phyloP scores from a whole-genome alignment of 2,888 invertebrate genomes.

The Isoperla grammatica region DNA sequence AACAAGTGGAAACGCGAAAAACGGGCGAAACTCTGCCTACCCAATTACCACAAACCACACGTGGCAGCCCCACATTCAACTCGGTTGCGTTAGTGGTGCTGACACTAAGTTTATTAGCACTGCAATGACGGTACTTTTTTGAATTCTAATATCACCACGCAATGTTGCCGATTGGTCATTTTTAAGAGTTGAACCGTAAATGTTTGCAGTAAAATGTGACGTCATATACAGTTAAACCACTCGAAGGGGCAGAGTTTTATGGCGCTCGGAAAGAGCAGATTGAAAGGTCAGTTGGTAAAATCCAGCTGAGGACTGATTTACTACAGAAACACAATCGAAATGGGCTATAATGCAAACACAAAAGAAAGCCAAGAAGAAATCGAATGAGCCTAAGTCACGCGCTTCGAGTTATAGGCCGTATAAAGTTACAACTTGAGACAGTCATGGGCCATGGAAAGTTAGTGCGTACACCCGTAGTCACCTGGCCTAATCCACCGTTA shows the following conservation, averaged over 20 bases:
- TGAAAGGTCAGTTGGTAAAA: constrained; percentile 17
- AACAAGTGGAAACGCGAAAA: too few relatives aligned
- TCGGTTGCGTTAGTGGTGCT: too few relatives aligned
- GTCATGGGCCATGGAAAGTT: constrained; percentile 13
- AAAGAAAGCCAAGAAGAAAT: constrained; percentile 11
- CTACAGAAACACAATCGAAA: constrained; percentile 10
- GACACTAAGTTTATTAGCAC: too few relatives aligned
- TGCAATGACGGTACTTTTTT: too few relatives aligned
- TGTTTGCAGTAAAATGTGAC: constrained; percentile 13
- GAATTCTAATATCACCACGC: too few relatives aligned
- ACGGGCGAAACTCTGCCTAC: too few relatives aligned
- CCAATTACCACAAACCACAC: too few relatives aligned
- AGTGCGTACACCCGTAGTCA: constrained; percentile 11
- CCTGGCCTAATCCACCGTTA: constrained; percentile 14
- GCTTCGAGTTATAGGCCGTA: constrained; percentile 13
- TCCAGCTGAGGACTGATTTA: constrained; percentile 13
- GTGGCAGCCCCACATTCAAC: too few relatives aligned
- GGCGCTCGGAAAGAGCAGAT: constrained; percentile 11
- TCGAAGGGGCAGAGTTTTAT: constrained; percentile 2
- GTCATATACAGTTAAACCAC: constrained; percentile 7
- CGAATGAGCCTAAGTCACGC: constrained; percentile 3
- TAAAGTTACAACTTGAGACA: constrained; percentile 14
- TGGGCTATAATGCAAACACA: constrained; percentile 11
- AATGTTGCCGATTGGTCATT: too few relatives aligned
- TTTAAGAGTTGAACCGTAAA: constrained; percentile 16